Evolutionary conservation across 2,888 invertebrate genomes (phyloP).

Genomic region (Diarsia rubi): DNA sequence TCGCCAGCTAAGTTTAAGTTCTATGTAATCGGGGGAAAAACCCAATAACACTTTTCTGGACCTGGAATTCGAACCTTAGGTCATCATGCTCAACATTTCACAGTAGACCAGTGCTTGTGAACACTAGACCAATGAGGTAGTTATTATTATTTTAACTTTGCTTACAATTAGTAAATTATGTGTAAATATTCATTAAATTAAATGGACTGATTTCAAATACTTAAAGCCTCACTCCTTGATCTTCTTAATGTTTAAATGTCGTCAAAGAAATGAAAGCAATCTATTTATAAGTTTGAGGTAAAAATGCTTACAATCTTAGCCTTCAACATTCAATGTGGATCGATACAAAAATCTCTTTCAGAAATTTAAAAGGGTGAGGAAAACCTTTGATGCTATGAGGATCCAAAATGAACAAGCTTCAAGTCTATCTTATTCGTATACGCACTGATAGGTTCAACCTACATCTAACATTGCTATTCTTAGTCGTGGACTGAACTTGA

Average conservation of each 20-base stretch:
- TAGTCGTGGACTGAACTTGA: too few species aligned
- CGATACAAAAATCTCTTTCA: conserved; percentile 21
- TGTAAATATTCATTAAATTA: not conserved
- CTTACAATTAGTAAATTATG: not conserved
- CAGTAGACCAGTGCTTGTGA: too few species aligned
- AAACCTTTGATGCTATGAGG: conserved; percentile 29
- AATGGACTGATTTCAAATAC: not conserved
- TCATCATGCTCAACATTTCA: too few species aligned
- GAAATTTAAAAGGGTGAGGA: conserved; percentile 28
- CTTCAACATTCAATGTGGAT: conserved; percentile 8
- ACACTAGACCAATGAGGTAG: too few species aligned
- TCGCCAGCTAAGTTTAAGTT: too few species aligned
- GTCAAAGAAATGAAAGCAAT: not conserved
- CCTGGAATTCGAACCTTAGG: too few species aligned
- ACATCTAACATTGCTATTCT: conserved; percentile 5
- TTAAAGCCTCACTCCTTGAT: not conserved
- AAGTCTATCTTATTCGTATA: conserved; percentile 18
- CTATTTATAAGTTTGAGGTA: not conserved
- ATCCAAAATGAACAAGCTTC: conserved; percentile 34
- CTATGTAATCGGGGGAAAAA: too few species aligned
- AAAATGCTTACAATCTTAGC: conserved; percentile 23
- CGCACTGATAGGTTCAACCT: not conserved
- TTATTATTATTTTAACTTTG: not conserved
- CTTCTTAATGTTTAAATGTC: not conserved
- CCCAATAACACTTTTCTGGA: too few species aligned